phyloP scores from a whole-genome alignment of 1,140 invertebrate genomes.

The Aphelinus certus region DNA sequence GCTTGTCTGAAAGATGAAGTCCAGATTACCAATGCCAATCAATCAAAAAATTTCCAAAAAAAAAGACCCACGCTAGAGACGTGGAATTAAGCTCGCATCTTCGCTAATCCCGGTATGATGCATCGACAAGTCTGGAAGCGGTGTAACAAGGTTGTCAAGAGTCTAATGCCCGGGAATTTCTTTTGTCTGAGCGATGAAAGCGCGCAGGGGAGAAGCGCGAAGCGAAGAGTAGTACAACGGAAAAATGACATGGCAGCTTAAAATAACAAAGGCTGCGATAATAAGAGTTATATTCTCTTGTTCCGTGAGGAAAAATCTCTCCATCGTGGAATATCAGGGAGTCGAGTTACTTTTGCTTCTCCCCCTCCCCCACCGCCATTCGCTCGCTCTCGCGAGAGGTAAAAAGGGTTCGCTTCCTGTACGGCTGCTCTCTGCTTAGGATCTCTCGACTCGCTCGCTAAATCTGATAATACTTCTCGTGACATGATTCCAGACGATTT shows the following conservation, averaged over 20 bases:
- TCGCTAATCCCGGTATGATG: constrained; percentile 21
- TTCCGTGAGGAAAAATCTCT: too few species aligned
- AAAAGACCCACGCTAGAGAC: too few species aligned
- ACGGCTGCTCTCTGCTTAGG: not conserved
- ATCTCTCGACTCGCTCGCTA: constrained; percentile 4
- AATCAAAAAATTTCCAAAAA: too few species aligned
- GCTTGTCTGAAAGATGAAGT: too few species aligned
- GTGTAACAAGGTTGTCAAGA: constrained; percentile 15
- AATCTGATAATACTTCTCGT: constrained; percentile 39
- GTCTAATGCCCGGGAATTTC: constrained; percentile 4
- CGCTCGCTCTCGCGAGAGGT: too few species aligned
- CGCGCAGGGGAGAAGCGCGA: not conserved
- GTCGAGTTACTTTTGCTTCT: too few species aligned
- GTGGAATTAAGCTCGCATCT: too few species aligned
- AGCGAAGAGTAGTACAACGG: not conserved
- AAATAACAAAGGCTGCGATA: constrained; percentile 14
- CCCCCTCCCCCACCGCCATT: too few species aligned
- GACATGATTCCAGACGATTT: constrained; percentile 26
- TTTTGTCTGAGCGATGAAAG: not conserved
- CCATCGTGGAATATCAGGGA: too few species aligned
- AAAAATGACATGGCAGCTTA: not conserved
- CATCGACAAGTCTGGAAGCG: not conserved
- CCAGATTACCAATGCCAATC: too few species aligned
- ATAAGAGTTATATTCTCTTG: not conserved
- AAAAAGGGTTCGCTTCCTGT: too few species aligned